phyloP scores from a whole-genome alignment of 2,797 vertebrate species.

The Sebastes itinus region DNA sequence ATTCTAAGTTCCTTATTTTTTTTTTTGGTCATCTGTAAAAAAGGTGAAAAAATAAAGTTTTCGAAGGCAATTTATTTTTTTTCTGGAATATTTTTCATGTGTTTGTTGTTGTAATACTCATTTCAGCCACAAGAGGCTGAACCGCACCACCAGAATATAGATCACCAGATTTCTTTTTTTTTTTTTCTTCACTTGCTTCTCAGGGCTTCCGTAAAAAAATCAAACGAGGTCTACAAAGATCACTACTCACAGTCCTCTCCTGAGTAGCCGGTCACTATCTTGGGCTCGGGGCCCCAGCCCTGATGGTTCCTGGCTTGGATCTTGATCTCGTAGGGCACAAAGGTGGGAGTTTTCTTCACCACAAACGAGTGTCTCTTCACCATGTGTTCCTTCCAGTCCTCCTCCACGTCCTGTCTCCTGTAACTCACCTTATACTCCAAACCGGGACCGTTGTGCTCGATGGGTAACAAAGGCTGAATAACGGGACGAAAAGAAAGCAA shows the following conservation, averaged over 20 bases:
- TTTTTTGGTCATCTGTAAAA: neutral
- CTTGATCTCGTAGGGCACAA: slow-evolving; percentile 93
- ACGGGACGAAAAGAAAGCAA: slow-evolving; percentile 7
- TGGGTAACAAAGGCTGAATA: slow-evolving; percentile 86
- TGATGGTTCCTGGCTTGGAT: slow-evolving; percentile 91
- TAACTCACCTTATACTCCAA: slow-evolving; percentile 94
- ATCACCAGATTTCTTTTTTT: neutral
- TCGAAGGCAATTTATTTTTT: neutral
- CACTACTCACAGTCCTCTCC: slow-evolving; percentile 93
- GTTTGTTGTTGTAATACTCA: neutral
- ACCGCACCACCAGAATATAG: neutral
- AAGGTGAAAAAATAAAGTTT: neutral
- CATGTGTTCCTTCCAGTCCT: slow-evolving; percentile 88
- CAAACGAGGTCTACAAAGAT: neutral
- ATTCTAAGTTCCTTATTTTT: neutral
- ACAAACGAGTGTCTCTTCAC: slow-evolving; percentile 90
- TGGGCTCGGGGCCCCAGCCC: slow-evolving; percentile 90
- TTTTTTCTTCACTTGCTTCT: neutral
- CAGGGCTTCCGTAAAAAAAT: neutral
- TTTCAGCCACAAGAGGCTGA: neutral
- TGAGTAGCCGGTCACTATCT: slow-evolving; percentile 87
- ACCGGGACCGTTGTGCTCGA: slow-evolving; percentile 92
- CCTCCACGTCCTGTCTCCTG: slow-evolving; percentile 82
- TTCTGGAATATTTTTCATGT: neutral
- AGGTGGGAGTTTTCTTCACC: slow-evolving; percentile 90